Conservation (phyloP, 2,888 invertebrate genomes). For the Muschampia plurimacula region DNA sequence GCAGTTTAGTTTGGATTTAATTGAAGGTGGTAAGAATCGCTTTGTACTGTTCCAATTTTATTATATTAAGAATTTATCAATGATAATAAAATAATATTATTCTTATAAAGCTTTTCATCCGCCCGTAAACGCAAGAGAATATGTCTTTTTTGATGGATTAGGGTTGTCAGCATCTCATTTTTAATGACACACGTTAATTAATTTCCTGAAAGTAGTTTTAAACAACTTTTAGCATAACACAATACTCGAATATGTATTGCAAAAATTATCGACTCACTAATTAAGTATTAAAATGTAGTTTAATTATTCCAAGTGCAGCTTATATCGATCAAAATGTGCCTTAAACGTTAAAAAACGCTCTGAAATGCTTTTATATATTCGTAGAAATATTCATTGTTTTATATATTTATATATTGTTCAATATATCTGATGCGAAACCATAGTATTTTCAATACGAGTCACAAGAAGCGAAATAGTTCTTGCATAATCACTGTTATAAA, state of each 20-base stretch:
- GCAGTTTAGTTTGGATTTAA: too few species aligned
- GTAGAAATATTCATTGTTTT: neutral
- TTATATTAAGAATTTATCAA: too few species aligned
- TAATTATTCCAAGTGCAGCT: slow-evolving; percentile 25
- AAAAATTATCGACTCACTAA: neutral
- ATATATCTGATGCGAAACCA: neutral
- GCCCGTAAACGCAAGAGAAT: neutral
- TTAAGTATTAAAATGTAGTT: slow-evolving; percentile 2
- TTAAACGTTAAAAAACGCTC: neutral
- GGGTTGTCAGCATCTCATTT: neutral
- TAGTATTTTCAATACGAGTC: neutral
- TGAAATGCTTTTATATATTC: neutral
- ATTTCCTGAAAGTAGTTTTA: neutral
- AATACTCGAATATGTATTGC: neutral
- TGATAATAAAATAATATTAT: too few species aligned
- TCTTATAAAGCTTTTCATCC: neutral
- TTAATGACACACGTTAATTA: neutral
- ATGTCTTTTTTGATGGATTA: neutral
- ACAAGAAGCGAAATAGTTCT: too few species aligned
- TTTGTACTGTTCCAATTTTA: too few species aligned
- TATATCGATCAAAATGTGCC: slow-evolving; percentile 19
- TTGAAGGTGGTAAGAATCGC: too few species aligned
- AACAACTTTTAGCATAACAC: neutral
- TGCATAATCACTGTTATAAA: neutral
- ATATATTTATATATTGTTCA: neutral